Conservation (phyloP, 1,140 invertebrate species). For the Dufourea novaeangliae region DNA sequence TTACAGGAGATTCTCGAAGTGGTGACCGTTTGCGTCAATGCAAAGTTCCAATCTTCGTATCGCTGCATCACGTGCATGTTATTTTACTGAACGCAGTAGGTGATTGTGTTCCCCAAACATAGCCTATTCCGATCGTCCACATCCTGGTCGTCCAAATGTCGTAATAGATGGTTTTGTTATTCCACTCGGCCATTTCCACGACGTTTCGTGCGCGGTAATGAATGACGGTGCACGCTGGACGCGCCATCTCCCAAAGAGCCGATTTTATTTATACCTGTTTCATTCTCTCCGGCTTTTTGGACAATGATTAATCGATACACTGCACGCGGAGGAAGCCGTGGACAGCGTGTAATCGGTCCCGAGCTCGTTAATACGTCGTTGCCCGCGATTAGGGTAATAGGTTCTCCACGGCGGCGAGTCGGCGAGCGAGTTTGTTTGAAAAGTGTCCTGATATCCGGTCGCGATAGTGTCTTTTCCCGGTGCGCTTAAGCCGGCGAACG, state of each 20-base stretch:
- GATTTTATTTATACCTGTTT: neutral
- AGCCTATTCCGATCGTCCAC: no score
- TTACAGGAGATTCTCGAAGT: no score
- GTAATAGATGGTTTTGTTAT: neutral
- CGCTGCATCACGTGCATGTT: no score
- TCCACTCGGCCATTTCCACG: constrained; percentile 17
- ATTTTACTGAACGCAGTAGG: no score
- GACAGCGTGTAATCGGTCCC: constrained; percentile 27
- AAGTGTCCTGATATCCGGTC: constrained; percentile 32
- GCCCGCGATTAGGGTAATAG: constrained; percentile 33
- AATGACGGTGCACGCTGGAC: neutral
- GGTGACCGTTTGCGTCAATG: no score
- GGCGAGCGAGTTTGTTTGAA: neutral
- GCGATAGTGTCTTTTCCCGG: neutral
- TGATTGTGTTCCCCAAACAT: no score
- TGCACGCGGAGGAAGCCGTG: neutral
- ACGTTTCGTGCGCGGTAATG: neutral
- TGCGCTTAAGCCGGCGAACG: neutral
- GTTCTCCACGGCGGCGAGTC: constrained; percentile 17
- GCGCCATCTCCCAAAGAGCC: neutral
- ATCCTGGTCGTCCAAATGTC: no score
- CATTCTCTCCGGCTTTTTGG: neutral
- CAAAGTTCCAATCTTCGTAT: no score
- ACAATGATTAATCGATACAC: constrained; percentile 26
- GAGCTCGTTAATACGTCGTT: constrained; percentile 33